Percentiles rank a stretch among this genome's conserved stretches.
These are phyloP conservation scores for Colletes gigas DNA, from an alignment of 1,140 invertebrate genomes.

Conservation along the genomic window DNA sequence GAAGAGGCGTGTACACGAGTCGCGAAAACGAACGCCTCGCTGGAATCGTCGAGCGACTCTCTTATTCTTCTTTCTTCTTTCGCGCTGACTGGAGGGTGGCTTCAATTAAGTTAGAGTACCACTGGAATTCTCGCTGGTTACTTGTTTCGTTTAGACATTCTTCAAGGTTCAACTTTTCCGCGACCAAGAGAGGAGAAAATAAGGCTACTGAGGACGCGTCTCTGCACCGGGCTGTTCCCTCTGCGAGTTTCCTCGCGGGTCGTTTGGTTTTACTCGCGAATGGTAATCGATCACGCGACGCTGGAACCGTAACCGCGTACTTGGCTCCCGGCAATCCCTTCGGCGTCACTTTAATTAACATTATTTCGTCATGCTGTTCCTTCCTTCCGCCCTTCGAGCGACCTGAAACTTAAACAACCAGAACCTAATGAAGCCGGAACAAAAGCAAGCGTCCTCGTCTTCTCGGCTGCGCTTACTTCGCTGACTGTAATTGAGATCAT, in stretches of 20 bases:
- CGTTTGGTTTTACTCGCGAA: too few relatives aligned
- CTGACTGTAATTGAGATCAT: slow-evolving; percentile 30
- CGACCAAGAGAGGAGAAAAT: neutral
- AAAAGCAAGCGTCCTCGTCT: slow-evolving; percentile 23
- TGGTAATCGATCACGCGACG: neutral
- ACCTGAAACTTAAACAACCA: slow-evolving; percentile 8
- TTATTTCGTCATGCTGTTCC: neutral
- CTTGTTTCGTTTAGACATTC: slow-evolving; percentile 13
- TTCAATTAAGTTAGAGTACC: slow-evolving; percentile 42
- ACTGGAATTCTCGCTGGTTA: slow-evolving; percentile 21
- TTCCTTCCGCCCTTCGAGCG: neutral
- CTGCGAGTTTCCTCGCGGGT: neutral
- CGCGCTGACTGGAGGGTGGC: neutral
- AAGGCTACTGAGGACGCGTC: neutral
- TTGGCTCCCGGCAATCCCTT: neutral
- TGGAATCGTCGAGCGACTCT: neutral
- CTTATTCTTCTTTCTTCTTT: neutral
- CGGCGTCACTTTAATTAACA: slow-evolving; percentile 20
- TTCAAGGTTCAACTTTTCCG: neutral
- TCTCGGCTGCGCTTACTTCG: slow-evolving; percentile 30
- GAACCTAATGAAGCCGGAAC: slow-evolving; percentile 40
- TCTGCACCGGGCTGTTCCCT: too few relatives aligned
- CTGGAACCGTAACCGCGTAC: neutral
- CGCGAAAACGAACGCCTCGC: slow-evolving; percentile 11
- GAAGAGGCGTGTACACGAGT: neutral